Conservation (phyloP, 2,797 vertebrate species). For the Parauchenoglanis punctatus region DNA sequence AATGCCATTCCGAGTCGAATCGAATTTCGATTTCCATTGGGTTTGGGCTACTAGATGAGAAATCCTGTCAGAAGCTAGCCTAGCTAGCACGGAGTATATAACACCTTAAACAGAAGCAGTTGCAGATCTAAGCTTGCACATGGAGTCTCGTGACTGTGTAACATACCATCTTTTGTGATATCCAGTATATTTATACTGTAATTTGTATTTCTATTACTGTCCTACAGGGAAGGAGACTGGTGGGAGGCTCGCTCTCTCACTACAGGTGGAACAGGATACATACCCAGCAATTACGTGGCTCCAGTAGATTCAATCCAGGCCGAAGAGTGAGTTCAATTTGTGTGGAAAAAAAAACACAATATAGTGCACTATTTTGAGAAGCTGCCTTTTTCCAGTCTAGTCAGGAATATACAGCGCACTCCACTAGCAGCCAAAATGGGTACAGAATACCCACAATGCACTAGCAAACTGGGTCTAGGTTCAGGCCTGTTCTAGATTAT, state of each 20-base stretch:
- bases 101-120: neutral
- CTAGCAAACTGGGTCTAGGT: neutral
- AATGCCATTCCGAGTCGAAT: slow-evolving; percentile 18
- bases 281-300: slow-evolving; percentile 99
- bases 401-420: neutral
- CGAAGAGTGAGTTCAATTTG: slow-evolving; percentile 88
- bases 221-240: slow-evolving; percentile 95
- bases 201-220: slow-evolving; percentile 29
- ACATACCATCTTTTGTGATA: neutral
- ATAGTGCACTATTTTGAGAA: neutral
- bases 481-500: neutral
- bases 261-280: slow-evolving; percentile 97
- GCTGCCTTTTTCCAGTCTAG: neutral
- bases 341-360: slow-evolving; percentile 23
- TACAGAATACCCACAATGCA: slow-evolving; percentile 12
- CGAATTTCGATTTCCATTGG: neutral
- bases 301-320: slow-evolving; percentile 99
- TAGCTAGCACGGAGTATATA: neutral
- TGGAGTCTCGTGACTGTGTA: neutral
- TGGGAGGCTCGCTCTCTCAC: slow-evolving; percentile 98
- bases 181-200: slow-evolving; percentile 7
- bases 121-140: neutral
- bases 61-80: neutral
- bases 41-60: neutral
- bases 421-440: neutral